A percentile compares a stretch with the other conserved stretches of the same genome.
phyloP scores from a whole-genome alignment of 2,797 vertebrate genomes.

The Myotis pilosus region DNA sequence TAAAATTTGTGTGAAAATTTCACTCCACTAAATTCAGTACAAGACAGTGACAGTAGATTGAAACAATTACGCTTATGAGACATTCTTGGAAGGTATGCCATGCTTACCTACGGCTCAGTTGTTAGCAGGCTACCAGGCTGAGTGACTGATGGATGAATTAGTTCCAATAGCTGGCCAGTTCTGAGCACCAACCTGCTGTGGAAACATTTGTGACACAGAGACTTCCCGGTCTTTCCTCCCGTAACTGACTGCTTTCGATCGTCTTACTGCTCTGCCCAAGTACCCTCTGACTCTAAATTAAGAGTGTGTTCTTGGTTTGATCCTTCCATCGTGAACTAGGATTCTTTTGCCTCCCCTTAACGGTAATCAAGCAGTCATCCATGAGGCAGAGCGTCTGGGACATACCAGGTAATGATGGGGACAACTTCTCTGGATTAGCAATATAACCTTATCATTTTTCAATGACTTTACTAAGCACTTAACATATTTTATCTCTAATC shows the following conservation, averaged over 20 bases:
- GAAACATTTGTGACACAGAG: not conserved
- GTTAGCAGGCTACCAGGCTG: not conserved
- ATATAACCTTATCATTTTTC: not conserved
- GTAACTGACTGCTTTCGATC: not conserved
- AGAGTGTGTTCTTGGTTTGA: not conserved
- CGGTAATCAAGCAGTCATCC: not conserved
- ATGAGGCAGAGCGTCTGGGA: too few relatives aligned
- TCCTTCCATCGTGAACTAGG: not conserved
- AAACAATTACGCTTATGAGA: not conserved
- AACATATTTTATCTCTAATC: not conserved
- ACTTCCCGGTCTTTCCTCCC: not conserved
- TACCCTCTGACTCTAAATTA: not conserved
- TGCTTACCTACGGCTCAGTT: not conserved
- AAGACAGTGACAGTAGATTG: not conserved
- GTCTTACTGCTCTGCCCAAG: not conserved
- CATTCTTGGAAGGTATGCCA: not conserved
- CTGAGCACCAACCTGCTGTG: not conserved
- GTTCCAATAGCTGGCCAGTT: not conserved
- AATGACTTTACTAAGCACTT: not conserved
- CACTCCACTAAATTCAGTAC: not conserved
- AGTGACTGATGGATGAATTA: not conserved
- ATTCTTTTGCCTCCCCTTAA: not conserved
- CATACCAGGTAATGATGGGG: not conserved
- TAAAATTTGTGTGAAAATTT: not conserved
- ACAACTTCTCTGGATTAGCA: not conserved